Percentiles rank a stretch among this genome's conserved stretches.
Conservation (phyloP, 2,113 vertebrate genomes). For the Hemiprocne comata region DNA sequence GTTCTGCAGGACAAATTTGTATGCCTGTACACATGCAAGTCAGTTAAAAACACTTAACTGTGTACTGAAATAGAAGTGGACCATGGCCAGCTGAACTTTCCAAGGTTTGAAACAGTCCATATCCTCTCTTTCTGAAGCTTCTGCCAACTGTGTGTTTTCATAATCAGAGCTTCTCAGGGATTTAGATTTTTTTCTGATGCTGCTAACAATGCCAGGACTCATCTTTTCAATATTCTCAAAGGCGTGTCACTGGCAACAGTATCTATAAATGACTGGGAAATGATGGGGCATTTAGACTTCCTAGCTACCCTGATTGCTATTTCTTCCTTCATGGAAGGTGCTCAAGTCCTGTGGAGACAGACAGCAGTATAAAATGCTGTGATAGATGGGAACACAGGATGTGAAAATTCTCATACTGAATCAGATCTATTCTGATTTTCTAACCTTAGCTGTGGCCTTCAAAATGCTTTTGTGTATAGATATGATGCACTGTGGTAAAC, state of each 20-base stretch:
- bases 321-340: neutral
- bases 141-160: conserved; percentile 65
- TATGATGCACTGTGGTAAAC: neutral
- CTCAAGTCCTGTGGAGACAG: fast-evolving
- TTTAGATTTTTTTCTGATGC: conserved; percentile 52
- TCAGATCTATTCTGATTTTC: neutral
- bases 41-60: conserved; percentile 53
- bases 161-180: conserved; percentile 53
- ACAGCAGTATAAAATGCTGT: neutral
- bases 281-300: neutral
- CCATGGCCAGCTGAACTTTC: conserved; percentile 52
- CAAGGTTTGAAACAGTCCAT: conserved; percentile 61
- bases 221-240: conserved; percentile 8
- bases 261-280: neutral
- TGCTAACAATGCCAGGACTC: conserved; percentile 4
- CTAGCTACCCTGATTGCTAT: neutral
- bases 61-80: conserved; percentile 62
- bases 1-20: conserved; percentile 51
- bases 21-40: conserved; percentile 24
- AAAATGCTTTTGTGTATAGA: neutral
- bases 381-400: neutral
- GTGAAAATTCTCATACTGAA: neutral
- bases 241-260: neutral
- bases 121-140: conserved; percentile 64
- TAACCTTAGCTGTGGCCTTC: neutral